Evolutionary conservation across 2,797 vertebrate genomes (phyloP).

Genomic region (Paratrypauchen microcephalus): DNA sequence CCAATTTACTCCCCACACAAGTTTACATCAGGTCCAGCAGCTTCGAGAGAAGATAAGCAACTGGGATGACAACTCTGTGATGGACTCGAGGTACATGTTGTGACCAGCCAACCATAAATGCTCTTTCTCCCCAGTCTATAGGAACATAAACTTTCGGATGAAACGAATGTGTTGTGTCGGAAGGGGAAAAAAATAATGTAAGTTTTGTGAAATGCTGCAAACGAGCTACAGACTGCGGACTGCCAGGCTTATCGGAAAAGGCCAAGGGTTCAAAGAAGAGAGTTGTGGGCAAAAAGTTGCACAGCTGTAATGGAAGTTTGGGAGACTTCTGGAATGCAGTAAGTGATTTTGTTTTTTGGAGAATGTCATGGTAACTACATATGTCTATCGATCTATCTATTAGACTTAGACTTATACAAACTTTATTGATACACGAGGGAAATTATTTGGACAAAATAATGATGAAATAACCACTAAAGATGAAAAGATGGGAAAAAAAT

Average conservation of each 20-base stretch:
- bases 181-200: slow-evolving; percentile 40
- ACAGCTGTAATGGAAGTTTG: slow-evolving; percentile 27
- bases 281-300: slow-evolving; percentile 35
- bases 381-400: background rate
- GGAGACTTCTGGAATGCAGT: slow-evolving; percentile 46
- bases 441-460: too few species aligned
- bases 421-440: too few species aligned
- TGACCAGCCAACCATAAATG: slow-evolving; percentile 34
- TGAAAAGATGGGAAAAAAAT: too few species aligned
- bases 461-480: too few species aligned
- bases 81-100: slow-evolving; percentile 35
- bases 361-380: background rate
- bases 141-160: slow-evolving; percentile 47
- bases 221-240: slow-evolving; percentile 32
- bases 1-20: slow-evolving; percentile 42
- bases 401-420: too few species aligned
- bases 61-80: slow-evolving; percentile 38
- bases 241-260: slow-evolving; percentile 33
- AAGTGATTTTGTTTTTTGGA: slow-evolving; percentile 3
- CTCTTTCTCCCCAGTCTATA: slow-evolving; percentile 38
- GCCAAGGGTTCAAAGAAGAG: slow-evolving; percentile 51
- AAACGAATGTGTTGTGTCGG: slow-evolving; percentile 37
- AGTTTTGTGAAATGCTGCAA: slow-evolving; percentile 29
- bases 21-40: slow-evolving; percentile 47
- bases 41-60: background rate